Conservation (phyloP, 1,140 invertebrate genomes). For the Melitaea cinxia region DNA sequence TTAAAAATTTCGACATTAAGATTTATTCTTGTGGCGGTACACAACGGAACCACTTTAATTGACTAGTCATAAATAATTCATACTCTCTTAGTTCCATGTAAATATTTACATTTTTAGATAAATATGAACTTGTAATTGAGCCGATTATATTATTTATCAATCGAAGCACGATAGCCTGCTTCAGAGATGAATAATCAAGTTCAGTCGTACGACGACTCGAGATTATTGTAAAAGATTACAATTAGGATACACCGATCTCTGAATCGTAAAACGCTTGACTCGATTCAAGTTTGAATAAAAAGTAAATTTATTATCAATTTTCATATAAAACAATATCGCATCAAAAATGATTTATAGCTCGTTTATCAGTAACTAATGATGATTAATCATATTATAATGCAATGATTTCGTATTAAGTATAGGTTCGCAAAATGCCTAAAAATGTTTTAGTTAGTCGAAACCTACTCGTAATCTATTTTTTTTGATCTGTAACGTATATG, state of each 20-base stretch:
- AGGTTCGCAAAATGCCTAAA: background rate
- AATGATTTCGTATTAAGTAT: background rate
- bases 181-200: constrained; percentile 9
- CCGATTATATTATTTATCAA: constrained; percentile 5
- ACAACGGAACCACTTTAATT: constrained; percentile 17
- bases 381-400: background rate
- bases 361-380: background rate
- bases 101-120: constrained; percentile 33
- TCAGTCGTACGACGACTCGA: background rate
- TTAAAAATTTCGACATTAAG: constrained; percentile 44
- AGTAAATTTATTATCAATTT: background rate
- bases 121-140: constrained; percentile 11
- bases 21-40: constrained; percentile 37
- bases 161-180: background rate
- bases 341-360: background rate
- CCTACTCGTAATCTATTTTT: constrained; percentile 28
- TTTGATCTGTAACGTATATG: constrained; percentile 51
- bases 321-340: background rate
- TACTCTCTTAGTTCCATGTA: constrained; percentile 24
- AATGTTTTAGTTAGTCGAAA: constrained; percentile 1
- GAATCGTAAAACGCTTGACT: background rate
- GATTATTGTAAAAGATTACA: background rate
- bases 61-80: constrained; percentile 24
- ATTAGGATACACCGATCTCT: background rate
- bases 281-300: background rate